Conservation (phyloP, 1,140 invertebrate genomes). For the Agraylea sexmaculata region DNA sequence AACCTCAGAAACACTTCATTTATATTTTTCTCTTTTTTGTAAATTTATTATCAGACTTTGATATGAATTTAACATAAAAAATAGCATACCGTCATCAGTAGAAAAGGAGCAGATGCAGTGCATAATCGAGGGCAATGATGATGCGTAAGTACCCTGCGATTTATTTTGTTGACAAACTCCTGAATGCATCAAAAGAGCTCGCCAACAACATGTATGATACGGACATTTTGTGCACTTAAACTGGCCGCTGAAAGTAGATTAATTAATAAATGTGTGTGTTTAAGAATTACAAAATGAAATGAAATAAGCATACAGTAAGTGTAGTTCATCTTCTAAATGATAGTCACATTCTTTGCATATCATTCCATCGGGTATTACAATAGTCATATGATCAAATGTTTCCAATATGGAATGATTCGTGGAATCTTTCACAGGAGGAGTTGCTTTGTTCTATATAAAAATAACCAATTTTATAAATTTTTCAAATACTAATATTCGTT, state of each 20-base stretch:
- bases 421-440: slow-evolving; percentile 36
- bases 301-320: slow-evolving; percentile 50
- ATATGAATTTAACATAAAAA: slow-evolving; percentile 14
- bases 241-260: slow-evolving; percentile 45
- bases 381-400: slow-evolving; percentile 32
- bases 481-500: slow-evolving; percentile 1
- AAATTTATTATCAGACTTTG: slow-evolving; percentile 20
- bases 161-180: slow-evolving; percentile 46
- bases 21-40: background rate
- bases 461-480: background rate
- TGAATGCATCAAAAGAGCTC: slow-evolving; percentile 58
- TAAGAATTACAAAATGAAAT: slow-evolving; percentile 7
- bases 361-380: slow-evolving; percentile 39
- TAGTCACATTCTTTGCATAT: slow-evolving; percentile 59
- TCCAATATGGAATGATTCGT: slow-evolving; percentile 29
- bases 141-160: slow-evolving; percentile 42
- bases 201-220: slow-evolving; percentile 63
- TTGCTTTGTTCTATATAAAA: slow-evolving; percentile 35
- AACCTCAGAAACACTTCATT: background rate
- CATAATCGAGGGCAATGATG: slow-evolving; percentile 45
- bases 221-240: slow-evolving; percentile 61
- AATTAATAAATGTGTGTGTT: slow-evolving; percentile 9
- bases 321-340: slow-evolving; percentile 48
- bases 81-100: slow-evolving; percentile 46
- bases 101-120: slow-evolving; percentile 64